phyloP scores from a whole-genome alignment of 30 jellyfish, hydroid and myxozoan genomes.

The Pelagia noctiluca region DNA sequence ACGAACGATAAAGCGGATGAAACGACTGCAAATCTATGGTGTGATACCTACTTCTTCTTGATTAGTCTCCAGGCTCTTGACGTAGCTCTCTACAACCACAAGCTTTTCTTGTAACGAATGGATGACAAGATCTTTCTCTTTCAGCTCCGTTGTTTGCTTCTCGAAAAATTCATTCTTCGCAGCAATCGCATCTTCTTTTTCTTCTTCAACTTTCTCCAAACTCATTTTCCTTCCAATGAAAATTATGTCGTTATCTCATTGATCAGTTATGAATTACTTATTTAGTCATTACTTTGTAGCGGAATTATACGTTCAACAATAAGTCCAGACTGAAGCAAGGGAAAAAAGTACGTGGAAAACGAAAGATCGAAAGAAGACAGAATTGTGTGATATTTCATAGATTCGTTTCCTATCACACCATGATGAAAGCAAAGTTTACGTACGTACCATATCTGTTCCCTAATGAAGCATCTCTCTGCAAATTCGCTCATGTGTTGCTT shows the following conservation, averaged over 20 bases:
- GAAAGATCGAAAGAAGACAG: too few species aligned
- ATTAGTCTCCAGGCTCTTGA: constrained; percentile 74
- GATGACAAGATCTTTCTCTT: constrained; percentile 71
- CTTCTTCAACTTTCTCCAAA: constrained; percentile 47
- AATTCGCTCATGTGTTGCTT: constrained; percentile 12
- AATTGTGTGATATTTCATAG: too few species aligned
- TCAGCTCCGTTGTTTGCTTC: constrained; percentile 39
- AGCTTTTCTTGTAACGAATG: constrained; percentile 80
- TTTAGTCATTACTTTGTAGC: not conserved
- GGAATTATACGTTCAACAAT: not conserved
- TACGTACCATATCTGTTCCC: constrained; percentile 81
- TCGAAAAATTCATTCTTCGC: constrained; percentile 41
- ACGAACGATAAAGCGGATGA: too few species aligned
- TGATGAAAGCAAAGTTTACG: too few species aligned
- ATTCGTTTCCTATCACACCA: too few species aligned
- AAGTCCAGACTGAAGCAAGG: not conserved
- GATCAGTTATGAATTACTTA: not conserved
- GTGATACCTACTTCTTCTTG: constrained; percentile 65
- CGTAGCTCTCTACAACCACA: constrained; percentile 62
- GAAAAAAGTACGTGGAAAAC: too few species aligned
- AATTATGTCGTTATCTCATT: not conserved
- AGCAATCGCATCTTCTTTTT: constrained; percentile 24
- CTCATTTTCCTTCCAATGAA: constrained; percentile 54
- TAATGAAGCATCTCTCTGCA: constrained; percentile 24
- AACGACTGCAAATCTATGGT: not conserved